phyloP scores from a whole-genome alignment of 2,888 invertebrate species.

The Deilephila elpenor region DNA sequence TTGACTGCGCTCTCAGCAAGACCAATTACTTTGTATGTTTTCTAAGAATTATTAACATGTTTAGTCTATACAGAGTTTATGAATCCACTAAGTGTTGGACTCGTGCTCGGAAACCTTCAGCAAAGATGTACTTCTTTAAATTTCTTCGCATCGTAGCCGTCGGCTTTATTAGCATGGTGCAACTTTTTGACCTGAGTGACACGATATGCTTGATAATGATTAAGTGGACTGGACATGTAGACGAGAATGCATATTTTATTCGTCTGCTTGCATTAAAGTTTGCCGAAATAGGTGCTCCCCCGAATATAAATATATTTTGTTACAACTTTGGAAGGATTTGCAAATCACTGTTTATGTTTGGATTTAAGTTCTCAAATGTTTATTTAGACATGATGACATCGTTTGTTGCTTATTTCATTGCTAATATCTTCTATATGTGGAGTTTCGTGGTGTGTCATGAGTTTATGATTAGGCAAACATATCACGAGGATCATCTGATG shows the following conservation, averaged over 20 bases:
- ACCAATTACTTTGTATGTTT: slow-evolving; percentile 42
- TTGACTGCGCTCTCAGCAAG: slow-evolving; percentile 44
- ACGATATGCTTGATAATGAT: slow-evolving; percentile 40
- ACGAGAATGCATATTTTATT: slow-evolving; percentile 31
- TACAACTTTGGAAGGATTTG: slow-evolving; percentile 46
- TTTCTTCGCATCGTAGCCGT: slow-evolving; percentile 47
- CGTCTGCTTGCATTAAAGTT: slow-evolving; percentile 33
- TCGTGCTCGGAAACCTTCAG: slow-evolving; percentile 35
- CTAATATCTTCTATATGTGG: slow-evolving; percentile 51
- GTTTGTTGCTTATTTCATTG: slow-evolving; percentile 44
- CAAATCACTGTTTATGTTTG: slow-evolving; percentile 50
- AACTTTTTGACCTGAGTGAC: slow-evolving; percentile 44
- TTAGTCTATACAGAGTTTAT: slow-evolving; percentile 44
- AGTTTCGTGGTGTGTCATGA: slow-evolving; percentile 46
- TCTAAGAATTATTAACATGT: slow-evolving; percentile 42
- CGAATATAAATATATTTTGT: slow-evolving; percentile 31
- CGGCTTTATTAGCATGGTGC: slow-evolving; percentile 44
- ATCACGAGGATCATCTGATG: slow-evolving; percentile 37
- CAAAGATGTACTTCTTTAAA: slow-evolving; percentile 38
- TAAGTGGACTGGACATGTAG: slow-evolving; percentile 32
- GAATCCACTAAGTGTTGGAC: slow-evolving; percentile 44
- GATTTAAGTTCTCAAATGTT: slow-evolving; percentile 37
- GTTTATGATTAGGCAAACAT: slow-evolving; percentile 40
- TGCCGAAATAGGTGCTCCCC: neutral
- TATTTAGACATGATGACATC: slow-evolving; percentile 45